Evolutionary conservation across 2,888 invertebrate species (phyloP).

Genomic region (Timema cristinae): DNA sequence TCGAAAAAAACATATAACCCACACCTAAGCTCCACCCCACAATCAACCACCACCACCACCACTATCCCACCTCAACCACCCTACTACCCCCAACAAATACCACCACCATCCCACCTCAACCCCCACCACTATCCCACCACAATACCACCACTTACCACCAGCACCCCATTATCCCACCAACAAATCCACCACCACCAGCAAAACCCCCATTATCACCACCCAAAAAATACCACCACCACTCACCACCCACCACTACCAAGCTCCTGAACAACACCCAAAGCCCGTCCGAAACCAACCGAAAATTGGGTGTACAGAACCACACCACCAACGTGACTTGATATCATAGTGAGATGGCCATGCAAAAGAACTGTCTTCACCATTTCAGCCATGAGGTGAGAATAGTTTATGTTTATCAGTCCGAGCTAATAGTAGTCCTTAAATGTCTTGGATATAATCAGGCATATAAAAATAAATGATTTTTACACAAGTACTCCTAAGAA

Average conservation of each 20-base stretch:
- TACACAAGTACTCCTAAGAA: too few species aligned
- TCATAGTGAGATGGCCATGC: slow-evolving; percentile 63
- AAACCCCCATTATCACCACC: background rate
- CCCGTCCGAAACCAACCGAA: slow-evolving; percentile 44
- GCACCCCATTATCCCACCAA: background rate
- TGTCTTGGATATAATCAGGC: too few species aligned
- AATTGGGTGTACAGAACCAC: slow-evolving; percentile 49
- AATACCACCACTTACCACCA: background rate
- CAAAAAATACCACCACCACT: background rate
- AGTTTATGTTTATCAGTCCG: too few species aligned
- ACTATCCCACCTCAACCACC: background rate
- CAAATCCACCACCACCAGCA: background rate
- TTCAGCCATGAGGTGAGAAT: slow-evolving; percentile 40
- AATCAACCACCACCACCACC: background rate
- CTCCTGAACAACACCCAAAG: slow-evolving; percentile 35
- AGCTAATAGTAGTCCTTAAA: too few species aligned
- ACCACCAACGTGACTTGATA: slow-evolving; percentile 55
- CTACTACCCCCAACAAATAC: too few species aligned
- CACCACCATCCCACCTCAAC: background rate
- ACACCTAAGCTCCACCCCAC: too few species aligned
- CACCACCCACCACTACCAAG: slow-evolving; percentile 29
- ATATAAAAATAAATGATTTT: too few species aligned
- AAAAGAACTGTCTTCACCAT: slow-evolving; percentile 56
- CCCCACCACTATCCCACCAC: background rate
- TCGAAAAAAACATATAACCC: too few species aligned